A percentile compares a stretch with the other conserved stretches of the same genome.
These are phyloP conservation scores for Coelopa pilipes DNA, from an alignment of 2,888 invertebrate species.

Conservation along the genomic window DNA sequence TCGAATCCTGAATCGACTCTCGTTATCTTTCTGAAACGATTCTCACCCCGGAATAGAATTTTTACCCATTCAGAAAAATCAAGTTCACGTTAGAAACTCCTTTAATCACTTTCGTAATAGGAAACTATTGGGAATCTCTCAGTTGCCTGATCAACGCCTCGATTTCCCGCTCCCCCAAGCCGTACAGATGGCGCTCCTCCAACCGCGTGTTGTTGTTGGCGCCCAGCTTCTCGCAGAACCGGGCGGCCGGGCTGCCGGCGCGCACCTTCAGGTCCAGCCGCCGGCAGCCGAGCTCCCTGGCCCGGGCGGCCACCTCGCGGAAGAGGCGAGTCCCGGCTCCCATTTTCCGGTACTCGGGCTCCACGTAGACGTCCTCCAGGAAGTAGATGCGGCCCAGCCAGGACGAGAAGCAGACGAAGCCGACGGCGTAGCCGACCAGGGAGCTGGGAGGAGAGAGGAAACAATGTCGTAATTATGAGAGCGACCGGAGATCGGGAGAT, in stretches of 20 bases:
- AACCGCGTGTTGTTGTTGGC: conserved; percentile 73
- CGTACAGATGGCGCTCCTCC: conserved; percentile 77
- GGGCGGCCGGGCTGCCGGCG: conserved; percentile 82
- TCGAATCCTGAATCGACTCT: too few species aligned
- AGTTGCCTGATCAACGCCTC: conserved; percentile 46
- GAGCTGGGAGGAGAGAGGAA: conserved; percentile 28
- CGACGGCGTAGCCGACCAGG: conserved; percentile 81
- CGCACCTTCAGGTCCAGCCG: conserved; percentile 83
- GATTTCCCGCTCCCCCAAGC: conserved; percentile 62
- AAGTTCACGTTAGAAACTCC: neutral
- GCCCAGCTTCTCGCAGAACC: conserved; percentile 78
- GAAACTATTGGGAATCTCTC: neutral
- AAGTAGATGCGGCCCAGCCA: conserved; percentile 83
- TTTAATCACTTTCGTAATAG: neutral
- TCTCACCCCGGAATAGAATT: too few species aligned
- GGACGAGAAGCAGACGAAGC: conserved; percentile 84
- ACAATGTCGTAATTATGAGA: too few species aligned
- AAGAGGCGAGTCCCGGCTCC: conserved; percentile 62
- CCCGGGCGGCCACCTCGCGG: conserved; percentile 64
- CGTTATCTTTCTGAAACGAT: too few species aligned
- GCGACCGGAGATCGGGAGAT: too few species aligned
- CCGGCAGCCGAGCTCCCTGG: conserved; percentile 68
- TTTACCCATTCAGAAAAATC: neutral
- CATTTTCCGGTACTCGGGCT: conserved; percentile 71
- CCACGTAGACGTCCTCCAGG: conserved; percentile 87